Evolutionary conservation across 1,140 invertebrate genomes (phyloP).

Genomic region (Drosophila virilis): DNA sequence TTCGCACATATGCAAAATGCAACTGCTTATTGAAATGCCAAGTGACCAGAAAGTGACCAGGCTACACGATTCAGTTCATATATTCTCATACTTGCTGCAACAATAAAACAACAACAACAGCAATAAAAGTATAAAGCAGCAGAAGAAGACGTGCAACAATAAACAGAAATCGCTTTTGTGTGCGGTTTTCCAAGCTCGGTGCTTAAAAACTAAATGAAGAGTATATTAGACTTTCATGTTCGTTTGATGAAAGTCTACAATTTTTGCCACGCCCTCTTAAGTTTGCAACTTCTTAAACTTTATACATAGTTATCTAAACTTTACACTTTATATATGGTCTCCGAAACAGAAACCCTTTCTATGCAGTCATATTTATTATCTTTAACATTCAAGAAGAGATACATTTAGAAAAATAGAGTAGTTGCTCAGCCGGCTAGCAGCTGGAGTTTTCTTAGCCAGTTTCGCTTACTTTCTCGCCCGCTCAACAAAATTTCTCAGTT

Average conservation of each 20-base stretch:
- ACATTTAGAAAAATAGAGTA: neutral
- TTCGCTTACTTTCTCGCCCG: constrained; percentile 4
- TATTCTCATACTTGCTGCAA: constrained; percentile 18
- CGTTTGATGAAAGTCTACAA: no score
- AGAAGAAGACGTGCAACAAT: constrained; percentile 17
- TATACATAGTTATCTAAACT: neutral
- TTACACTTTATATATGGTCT: neutral
- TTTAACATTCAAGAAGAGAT: no score
- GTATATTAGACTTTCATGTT: neutral
- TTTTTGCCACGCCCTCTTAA: no score
- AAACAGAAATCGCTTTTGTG: constrained; percentile 34
- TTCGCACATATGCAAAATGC: constrained; percentile 41
- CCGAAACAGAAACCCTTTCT: no score
- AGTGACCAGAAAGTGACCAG: constrained; percentile 48
- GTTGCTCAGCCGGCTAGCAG: neutral
- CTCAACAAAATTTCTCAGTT: constrained; percentile 28
- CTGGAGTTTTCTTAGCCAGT: neutral
- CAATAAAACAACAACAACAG: neutral
- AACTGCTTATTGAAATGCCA: constrained; percentile 49
- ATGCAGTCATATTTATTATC: no score
- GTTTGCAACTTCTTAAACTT: no score
- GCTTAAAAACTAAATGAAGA: neutral
- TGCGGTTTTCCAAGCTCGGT: constrained; percentile 14
- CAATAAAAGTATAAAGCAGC: neutral
- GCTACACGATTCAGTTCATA: constrained; percentile 12